Evolutionary conservation across 2,888 invertebrate genomes (phyloP).

Genomic region (Callinectes sapidus): DNA sequence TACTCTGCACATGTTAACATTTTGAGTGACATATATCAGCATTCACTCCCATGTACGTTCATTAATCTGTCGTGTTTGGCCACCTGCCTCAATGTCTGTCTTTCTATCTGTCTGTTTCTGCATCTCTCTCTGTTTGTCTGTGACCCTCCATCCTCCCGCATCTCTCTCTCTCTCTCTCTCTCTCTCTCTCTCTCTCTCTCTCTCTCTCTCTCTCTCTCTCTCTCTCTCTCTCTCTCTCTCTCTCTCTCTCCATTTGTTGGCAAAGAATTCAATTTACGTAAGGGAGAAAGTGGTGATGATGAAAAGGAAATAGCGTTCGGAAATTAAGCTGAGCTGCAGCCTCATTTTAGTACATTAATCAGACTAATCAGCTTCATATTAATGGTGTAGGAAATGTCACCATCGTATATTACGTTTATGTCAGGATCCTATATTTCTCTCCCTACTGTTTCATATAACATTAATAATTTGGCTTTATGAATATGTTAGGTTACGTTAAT

Average conservation of each 20-base stretch:
- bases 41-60: neutral
- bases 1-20: constrained; percentile 19
- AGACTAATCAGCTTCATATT: neutral
- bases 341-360: neutral
- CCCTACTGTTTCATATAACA: neutral
- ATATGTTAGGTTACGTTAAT: neutral
- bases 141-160: too few species aligned
- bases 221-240: constrained; percentile 9
- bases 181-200: constrained; percentile 25
- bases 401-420: neutral
- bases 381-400: neutral
- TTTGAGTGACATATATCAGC: constrained; percentile 5
- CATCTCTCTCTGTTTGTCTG: too few species aligned
- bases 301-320: neutral
- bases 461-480: neutral
- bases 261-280: neutral
- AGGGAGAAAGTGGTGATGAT: neutral
- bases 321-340: neutral
- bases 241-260: neutral
- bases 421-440: neutral
- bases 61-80: neutral
- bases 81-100: neutral
- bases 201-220: constrained; percentile 25
- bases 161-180: constrained; percentile 25
- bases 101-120: neutral